Conservation (phyloP, 2,888 invertebrate species). For the Ormyrus nitidulus region DNA sequence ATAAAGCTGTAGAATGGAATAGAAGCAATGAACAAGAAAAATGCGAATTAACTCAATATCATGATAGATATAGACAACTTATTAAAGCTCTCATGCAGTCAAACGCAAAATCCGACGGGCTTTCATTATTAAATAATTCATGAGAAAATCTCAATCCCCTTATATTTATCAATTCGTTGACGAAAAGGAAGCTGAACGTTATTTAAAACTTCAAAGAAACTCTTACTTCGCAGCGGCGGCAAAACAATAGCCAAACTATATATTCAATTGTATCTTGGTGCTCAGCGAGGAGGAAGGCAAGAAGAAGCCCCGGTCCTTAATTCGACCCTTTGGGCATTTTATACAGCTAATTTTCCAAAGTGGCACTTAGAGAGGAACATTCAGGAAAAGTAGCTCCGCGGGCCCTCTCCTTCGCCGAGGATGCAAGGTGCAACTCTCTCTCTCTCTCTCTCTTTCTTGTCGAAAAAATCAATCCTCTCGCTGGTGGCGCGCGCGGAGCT, state of each 20-base stretch:
- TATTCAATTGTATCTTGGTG: constrained; percentile 37
- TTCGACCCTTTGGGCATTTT: constrained; percentile 48
- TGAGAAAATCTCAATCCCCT: too few relatives aligned
- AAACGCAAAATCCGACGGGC: too few relatives aligned
- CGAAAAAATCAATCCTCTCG: constrained; percentile 63
- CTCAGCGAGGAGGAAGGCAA: constrained; percentile 33
- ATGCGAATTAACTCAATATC: too few relatives aligned
- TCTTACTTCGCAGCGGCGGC: too few relatives aligned
- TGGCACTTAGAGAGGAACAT: constrained; percentile 49
- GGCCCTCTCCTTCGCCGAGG: background rate
- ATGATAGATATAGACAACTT: too few relatives aligned
- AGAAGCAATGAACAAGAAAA: too few relatives aligned
- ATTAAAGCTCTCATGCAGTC: too few relatives aligned
- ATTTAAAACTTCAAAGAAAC: too few relatives aligned
- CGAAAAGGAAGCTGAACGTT: too few relatives aligned
- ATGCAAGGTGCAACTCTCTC: constrained; percentile 15
- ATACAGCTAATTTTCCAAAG: constrained; percentile 55
- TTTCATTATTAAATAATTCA: too few relatives aligned
- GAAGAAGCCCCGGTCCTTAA: constrained; percentile 33
- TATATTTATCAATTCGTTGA: too few relatives aligned
- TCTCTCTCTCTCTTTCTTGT: constrained; percentile 31
- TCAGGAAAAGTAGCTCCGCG: constrained; percentile 42
- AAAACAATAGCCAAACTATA: constrained; percentile 4
- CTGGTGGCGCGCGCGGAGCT: constrained; percentile 21
- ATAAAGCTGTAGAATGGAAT: too few relatives aligned